Base-by-base conservation (phyloP, 2,113 vertebrate genomes). In the Hemibates koningsi region DNA sequence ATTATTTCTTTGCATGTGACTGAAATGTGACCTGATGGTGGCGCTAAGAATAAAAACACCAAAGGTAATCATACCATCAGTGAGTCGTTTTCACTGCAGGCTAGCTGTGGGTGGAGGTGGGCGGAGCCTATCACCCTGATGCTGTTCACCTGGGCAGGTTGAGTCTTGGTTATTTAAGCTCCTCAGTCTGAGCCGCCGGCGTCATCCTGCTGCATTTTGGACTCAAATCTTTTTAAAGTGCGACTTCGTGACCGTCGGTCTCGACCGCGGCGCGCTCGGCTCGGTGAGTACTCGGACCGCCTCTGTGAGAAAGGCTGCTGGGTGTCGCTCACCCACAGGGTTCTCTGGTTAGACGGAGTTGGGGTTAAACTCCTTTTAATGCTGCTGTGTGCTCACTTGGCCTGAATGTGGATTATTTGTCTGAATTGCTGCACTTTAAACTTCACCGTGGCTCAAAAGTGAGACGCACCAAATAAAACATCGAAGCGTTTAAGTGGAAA, bases 401-500 rank as follows among this genome's bases (percentile, higher is more conserved):
- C 17, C 17, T 36, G 61, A 66, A 0, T 66, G 32, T 0, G 0
- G 61, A 0, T 38, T 66, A 38, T 66, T 13, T 66, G 61, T 66
- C 61, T 38, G 34, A 38, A 3, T 13, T 21, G 34, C 34, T 66
- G 61, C 61, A 66, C 34, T 12, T 66, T 38, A 0, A 66, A 13
- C 61, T 38, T 38, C 17, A 66, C 0, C 3, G 9, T n/a, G 14
- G 8, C 9, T 61, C 57, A 3, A 61, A 32, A 61, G 27, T 32
- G 32, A 36, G 59, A 36, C 2, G 32, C 59, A 19, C 3, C 10
- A 66, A 38, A 66, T 21, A 5, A 38, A 66, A 36, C 17, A 3
- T 0, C 1, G 4, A 36, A 1, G 61, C 32, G 0, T 61, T 3
- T 34, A 34, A 16, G 56, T 29, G 13, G 13, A 3, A 1, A 2